Evolutionary conservation across 2,113 vertebrate species (phyloP), one percentile per base, ranked within the genome.

Genomic region (Pachyramphus minor): DNA sequence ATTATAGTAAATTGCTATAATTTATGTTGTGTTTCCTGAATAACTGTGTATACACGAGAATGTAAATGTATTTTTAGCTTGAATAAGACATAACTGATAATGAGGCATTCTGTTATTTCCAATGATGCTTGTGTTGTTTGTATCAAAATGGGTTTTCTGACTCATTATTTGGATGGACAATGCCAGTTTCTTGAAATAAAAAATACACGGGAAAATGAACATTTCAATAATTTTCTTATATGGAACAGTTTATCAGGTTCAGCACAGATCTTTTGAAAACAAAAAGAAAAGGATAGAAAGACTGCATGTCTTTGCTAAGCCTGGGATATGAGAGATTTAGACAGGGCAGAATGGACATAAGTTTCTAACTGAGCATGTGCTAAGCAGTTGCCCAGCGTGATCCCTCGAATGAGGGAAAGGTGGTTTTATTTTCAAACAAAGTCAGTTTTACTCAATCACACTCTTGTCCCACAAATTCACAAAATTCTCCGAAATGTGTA

Each of bases 401-500:
- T 8, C 35, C 44, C 24, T 55, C 44, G 59, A 47, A 35, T 35
- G 39, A 45, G 35, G 30, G 25, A n/a, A 67, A 53, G 10, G 17
- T 79, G n/a, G 11, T 30, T 91, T 62, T 80, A 15, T 73, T 89
- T 86, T 72, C 44, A 68, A 59, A 50, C 8, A 41, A 67, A 71
- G 67, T 33, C 45, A 13, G 11, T 23, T 71, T 78, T 71, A 47
- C 23, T 69, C 21, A 30, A 20, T 75, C 42, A 44, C 37, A 9
- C 21, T 69, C 37, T 37, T 9, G 35, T n/a, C 50, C 8, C 39
- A n/a, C 13, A 8, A 49, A 31, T 33, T 64, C 18, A 52, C 45
- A 76, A 55, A 83, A 22, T 35, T 2, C 1, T 2, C 1, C 14
- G 33, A 37, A 17, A 52, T 49, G 8, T 3, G 1, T 2, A 0